Evolutionary conservation across 2,888 invertebrate species (phyloP).

Genomic region (Bugulina stolonifera): DNA sequence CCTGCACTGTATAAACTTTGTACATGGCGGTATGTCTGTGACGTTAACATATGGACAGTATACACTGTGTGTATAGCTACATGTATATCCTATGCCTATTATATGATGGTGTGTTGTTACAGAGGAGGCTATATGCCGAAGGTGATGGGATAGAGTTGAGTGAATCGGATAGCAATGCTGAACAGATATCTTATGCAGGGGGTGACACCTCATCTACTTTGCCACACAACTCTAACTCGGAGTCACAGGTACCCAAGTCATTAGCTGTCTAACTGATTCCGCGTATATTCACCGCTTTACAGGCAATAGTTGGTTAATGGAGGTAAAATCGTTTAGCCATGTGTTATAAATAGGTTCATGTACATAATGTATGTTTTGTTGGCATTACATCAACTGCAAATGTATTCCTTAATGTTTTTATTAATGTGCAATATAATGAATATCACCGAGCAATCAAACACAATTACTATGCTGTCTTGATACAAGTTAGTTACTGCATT

Average conservation of each 20-base stretch:
- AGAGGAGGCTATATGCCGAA: background rate
- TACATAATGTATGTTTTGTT: too few relatives aligned
- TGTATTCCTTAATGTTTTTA: background rate
- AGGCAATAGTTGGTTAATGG: too few relatives aligned
- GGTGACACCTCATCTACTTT: background rate
- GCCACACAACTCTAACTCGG: background rate
- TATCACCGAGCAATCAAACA: background rate
- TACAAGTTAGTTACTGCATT: background rate
- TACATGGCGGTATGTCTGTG: too few relatives aligned
- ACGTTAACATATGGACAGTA: too few relatives aligned
- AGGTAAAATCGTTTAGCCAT: too few relatives aligned
- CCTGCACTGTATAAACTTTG: too few relatives aligned
- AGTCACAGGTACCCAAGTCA: background rate
- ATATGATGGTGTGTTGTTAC: too few relatives aligned
- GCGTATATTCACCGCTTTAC: too few relatives aligned
- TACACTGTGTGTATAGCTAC: too few relatives aligned
- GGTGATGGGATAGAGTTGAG: background rate
- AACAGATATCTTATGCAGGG: background rate
- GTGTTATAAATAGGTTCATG: too few relatives aligned
- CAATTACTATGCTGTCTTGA: background rate
- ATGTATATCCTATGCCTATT: too few relatives aligned
- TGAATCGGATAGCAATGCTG: slow-evolving; percentile 12
- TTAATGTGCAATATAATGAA: background rate
- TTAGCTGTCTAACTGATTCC: too few relatives aligned
- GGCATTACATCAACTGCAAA: background rate